Base-by-base conservation (phyloP, 2,797 vertebrate genomes). In the Poeciliopsis presidionis region DNA sequence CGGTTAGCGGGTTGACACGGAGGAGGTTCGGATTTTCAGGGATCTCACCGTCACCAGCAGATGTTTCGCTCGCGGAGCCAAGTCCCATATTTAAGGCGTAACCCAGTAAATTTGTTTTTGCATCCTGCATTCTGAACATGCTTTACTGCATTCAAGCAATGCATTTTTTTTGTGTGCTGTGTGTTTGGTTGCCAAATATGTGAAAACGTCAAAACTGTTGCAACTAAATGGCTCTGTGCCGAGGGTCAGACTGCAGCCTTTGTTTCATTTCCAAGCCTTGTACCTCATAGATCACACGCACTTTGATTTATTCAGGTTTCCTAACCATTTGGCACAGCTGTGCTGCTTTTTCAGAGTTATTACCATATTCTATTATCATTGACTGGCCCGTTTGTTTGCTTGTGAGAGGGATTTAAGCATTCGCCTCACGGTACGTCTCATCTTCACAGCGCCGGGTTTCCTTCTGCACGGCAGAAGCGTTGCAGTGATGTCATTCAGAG, bases 11-110 rank as follows among this genome's bases (percentile, higher is more conserved):
- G 73, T 71, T 39, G 45, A 76, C 4, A 1, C 22, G 13, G 9
- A 46, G 36, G 25, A 25, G 65, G 36, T 53, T 72, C 72, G 67
- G 47, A 33, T 81, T 73, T 75, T 76, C 74, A 25, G 72, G 73
- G 75, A 45, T 81, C 76, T 59, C 49, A 33, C 69, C 75, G 77
- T 90, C 79, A 73, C 16, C 65, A 83, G 74, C 86, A 91, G 89
- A 88, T 90, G 87, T 83, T 80, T 72, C 5, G 28, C 67, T 69
- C 7, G 2, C 71, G 36, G 69, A 84, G 25, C 72, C 71, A 71
- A 75, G 49, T 53, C n/a, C 20, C 8, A 45, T 43, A 33, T 77
- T 2, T 53, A 70, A 70, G 41, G 57, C 25, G 51, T 8, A 28
- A 14, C 28, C 22, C 16, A 45, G 46, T 18, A 30, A 61, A 70